Evolutionary conservation across 2,113 vertebrate genomes (phyloP), one percentile per base, ranked within the genome.

Genomic region (Desmodus rotundus): DNA sequence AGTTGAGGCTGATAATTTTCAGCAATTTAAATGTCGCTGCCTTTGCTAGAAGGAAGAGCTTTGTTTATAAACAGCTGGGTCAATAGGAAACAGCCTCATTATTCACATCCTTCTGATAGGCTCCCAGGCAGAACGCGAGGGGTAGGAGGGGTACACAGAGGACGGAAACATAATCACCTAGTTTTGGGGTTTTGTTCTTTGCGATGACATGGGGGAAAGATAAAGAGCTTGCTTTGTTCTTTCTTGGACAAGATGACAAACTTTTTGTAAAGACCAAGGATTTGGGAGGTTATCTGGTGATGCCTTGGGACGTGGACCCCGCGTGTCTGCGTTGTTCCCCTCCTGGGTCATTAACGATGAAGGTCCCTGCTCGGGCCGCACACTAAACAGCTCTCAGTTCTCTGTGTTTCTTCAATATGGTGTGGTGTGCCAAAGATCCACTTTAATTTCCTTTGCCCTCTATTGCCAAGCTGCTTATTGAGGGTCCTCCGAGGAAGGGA

Each of bases 1-100:
- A 98, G 97, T 89, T 94, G 97, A 96, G 93, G 97, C 89, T 98
- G 97, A 97, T 95, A 94, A 97, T 98, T 98, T 98, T 96, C 97
- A 97, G 96, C 96, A 96, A 97, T 98, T 97, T 97, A 95, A 98
- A 96, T 97, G 87, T 92, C 70, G 58, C 95, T 98, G 80, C 96
- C 91, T 97, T 74, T 96, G 97, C 93, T 85, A 84, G 92, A 95
- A 98, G 86, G 96, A 98, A 98, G 96, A 97, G 93, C 96, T 91
- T 85, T 91, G 86, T 98, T 97, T 98, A 94, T 95, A 91, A 96
- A 92, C 96, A 96, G 78, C 94, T 77, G 80, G 80, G 43, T 74
- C 93, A 90, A 85, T 77, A 96, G 92, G 88, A 97, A 98, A 96
- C 31, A 3, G 1, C 74, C 41, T 95, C 97, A 63, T 98, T 90